Evolutionary conservation across 1,140 invertebrate genomes (phyloP), one percentile per base, ranked within the genome.

Genomic region (Zaprionus capensis): DNA sequence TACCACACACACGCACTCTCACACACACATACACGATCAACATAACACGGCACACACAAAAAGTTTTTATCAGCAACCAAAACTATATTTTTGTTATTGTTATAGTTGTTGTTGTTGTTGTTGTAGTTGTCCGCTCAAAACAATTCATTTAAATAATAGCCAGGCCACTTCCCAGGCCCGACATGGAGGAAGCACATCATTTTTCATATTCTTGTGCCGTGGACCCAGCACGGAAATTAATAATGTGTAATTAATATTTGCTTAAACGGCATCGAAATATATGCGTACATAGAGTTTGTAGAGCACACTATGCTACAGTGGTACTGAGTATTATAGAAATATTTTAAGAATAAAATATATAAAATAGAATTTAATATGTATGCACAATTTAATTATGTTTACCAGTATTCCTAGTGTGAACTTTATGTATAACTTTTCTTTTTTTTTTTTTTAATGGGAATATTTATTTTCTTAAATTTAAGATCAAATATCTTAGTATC

Each of bases 111-210:
- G 26, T 67, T 74, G 41, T 59, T 64, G 31, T 20, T 70, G 59
- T 76, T 71, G 62, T 38, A 65, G 41, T 31, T 65, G 68, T 53
- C 24, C 55, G 63, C 78, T 78, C 79, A 81, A 87, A 88, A 88
- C 84, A 88, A 87, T 87, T 87, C 84, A 87, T 87, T 87, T 87
- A 87, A 87, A 87, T 88, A 87, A 87, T 87, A 88, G 86, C 84
- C 26, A 69, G 76, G 55, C 72, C 84, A 88, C 81, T 87, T 87
- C 70, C 74, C 61, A 49, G 46, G 71, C 71, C 71, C 49, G 67
- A 49, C 56, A 36, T 34, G 73, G 24, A 81, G 84, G 83, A 87
- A 87, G 82, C 84, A 81, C 80, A 88, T 88, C 84, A 87, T 87
- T 87, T 88, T 83, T 88, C 84, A 87, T 87, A 88, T 88, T 84